Percentiles rank a stretch among this genome's conserved stretches.
Evolutionary conservation across 2,113 vertebrate species (phyloP).

Genomic region (Entelurus aequoreus): DNA sequence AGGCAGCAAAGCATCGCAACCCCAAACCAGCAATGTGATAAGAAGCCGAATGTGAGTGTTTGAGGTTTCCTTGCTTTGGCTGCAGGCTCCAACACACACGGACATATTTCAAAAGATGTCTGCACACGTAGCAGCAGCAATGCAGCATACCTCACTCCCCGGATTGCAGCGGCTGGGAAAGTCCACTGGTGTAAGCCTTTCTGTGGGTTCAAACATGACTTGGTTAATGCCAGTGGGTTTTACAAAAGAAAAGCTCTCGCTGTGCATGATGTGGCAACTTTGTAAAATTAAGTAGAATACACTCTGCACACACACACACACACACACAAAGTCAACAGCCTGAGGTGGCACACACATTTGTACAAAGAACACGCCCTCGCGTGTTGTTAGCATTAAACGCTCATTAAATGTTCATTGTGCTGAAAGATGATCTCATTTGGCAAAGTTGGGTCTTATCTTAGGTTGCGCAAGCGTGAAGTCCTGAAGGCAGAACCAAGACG

Average conservation of each 20-base stretch:
- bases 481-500: neutral
- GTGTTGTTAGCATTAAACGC: conserved; percentile 9
- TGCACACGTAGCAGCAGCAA: conserved; percentile 25
- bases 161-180: conserved; percentile 75
- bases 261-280: neutral
- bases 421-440: neutral
- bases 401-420: conserved; percentile 11
- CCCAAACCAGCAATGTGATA: neutral
- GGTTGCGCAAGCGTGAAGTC: neutral
- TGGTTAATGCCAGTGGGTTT: too few species aligned
- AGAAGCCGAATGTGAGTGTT: conserved; percentile 4
- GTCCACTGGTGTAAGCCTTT: conserved; percentile 79
- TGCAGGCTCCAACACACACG: conserved; percentile 36
- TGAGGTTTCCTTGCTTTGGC: conserved; percentile 6
- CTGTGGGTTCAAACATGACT: conserved; percentile 57
- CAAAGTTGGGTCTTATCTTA: neutral
- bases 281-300: neutral
- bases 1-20: neutral
- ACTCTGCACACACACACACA: neutral
- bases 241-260: neutral
- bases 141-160: conserved; percentile 80
- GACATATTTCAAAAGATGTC: conserved; percentile 21
- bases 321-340: neutral
- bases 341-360: neutral
- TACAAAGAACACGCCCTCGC: conserved; percentile 3